Percentiles rank a stretch among this genome's conserved stretches.
Evolutionary conservation across 2,888 invertebrate genomes (phyloP).

Genomic region (Trissolcus brochymenae): DNA sequence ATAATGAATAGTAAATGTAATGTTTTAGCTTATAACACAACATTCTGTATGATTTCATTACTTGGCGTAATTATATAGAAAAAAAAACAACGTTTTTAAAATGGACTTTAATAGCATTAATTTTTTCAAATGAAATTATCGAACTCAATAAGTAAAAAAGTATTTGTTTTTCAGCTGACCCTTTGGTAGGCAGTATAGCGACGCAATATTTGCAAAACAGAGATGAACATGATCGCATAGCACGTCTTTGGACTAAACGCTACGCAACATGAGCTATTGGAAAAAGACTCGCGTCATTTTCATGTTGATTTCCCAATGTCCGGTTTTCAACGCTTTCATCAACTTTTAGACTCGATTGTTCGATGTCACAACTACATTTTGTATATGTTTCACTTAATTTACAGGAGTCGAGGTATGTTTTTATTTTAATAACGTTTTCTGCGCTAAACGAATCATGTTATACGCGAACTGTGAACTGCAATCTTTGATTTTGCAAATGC

Average conservation of each 20-base stretch:
- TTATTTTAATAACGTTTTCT: neutral
- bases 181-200: conserved; percentile 97
- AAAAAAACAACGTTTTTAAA: too few relatives aligned
- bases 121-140: too few relatives aligned
- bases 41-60: too few relatives aligned
- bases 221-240: conserved; percentile 98
- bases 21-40: too few relatives aligned
- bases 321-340: conserved; percentile 57
- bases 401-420: conserved; percentile 6
- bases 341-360: conserved; percentile 59
- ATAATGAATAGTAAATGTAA: too few relatives aligned
- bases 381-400: conserved; percentile 46
- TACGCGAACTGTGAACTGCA: conserved; percentile 2
- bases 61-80: too few relatives aligned
- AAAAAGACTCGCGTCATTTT: conserved; percentile 65
- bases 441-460: neutral
- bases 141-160: neutral
- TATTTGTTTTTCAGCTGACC: conserved; percentile 85
- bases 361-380: conserved; percentile 55
- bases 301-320: conserved; percentile 65
- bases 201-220: conserved; percentile 98
- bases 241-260: conserved; percentile 98
- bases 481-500: conserved; percentile 14
- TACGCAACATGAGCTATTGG: conserved; percentile 88
- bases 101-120: too few relatives aligned